Evolutionary conservation across 23 tunicate genomes (phyloP), one percentile per base, ranked within the genome.

Genomic region (Trididemnum nubilum): DNA sequence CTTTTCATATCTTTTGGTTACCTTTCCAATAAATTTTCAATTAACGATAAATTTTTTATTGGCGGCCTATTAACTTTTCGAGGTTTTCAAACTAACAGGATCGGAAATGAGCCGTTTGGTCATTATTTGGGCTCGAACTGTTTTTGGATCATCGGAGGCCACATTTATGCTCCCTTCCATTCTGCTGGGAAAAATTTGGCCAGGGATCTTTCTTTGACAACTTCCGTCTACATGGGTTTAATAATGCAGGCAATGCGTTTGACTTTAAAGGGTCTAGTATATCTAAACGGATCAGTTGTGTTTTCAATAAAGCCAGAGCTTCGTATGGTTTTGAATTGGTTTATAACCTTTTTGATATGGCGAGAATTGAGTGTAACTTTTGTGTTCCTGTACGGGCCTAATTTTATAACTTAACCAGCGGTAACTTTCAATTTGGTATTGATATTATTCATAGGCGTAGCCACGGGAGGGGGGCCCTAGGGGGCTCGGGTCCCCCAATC

Each of bases 51-150:
- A 58, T 94, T 94, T 82, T 89, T 88, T 73, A 82, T 94, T 23
- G 98, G 98, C 0, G 98, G 98, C 0, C 94, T 91, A 0, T 34
- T 89, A 30, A 82, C 90, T 25, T 72, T 94, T n/a, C 87, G 98
- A 0, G 98, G 98, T 2, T 94, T 94, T 81, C 90, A 89, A 38
- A 26, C 71, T 31, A 89, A 94, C 71, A 27, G 72, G 15, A 86
- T 82, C 25, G 98, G 98, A 21, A 85, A 83, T n/a, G 80, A 52
- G 28, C 63, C 35, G 18, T 38, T 65, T 70, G 92, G 89, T 15
- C 28, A 50, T 33, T 85, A 50, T 39, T 24, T 89, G 29, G 98
- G 98, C 1, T 85, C 97, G 1, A 71, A 64, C 36, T 90, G 81
- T 0, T 94, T 78, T 71, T 94, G 98, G 98, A 4, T 93, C 32